Base-by-base conservation (phyloP, 2,797 vertebrate species). In the Enoplosus armatus region DNA sequence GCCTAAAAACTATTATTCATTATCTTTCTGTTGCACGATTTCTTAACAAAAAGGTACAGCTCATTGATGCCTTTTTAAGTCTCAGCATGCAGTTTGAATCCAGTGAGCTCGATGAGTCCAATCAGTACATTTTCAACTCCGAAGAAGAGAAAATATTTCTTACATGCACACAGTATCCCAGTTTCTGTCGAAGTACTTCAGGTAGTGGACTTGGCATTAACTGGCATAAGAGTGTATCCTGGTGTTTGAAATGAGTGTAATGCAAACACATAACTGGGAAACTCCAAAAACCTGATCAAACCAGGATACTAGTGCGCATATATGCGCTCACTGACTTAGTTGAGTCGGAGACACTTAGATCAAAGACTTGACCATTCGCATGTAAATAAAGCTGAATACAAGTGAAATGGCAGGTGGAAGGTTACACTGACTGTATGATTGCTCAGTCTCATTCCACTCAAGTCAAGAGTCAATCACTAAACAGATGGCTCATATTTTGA, bases 381-480 rank as follows among this genome's bases (percentile, higher is more conserved):
- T 29, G 24, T 33, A 56, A 59, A 41, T 11, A 16, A 26, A 41
- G 10, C 51, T 48, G 58, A 59, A 33, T 12, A 41, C 22, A 64
- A 62, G 22, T 51, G 5, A 70, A 45, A 65, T n/a, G 7, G 45
- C 1, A 41, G 24, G 27, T 43, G 20, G 22, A 69, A 5, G 45
- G 26, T 33, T 41, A 62, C 5, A 26, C 27, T 31, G 63, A 20
- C 29, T 3, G 27, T 26, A 15, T 54, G 60, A 68, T 68, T 24
- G 39, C 66, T 80, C 63, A 18, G 45, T 67, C 61, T 64, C 39
- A 35, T 48, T 72, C 43, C 15, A 62, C 65, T 80, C 8, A 18
- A 69, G 60, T 78, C 82, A 61, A 61, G 56, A 84, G 60, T 71
- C 70, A 53, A 71, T 64, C 53, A 62, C 60, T 48, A 71, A 77